Evolutionary conservation across 2,888 invertebrate genomes (phyloP).

Genomic region (Dioctria linearis): DNA sequence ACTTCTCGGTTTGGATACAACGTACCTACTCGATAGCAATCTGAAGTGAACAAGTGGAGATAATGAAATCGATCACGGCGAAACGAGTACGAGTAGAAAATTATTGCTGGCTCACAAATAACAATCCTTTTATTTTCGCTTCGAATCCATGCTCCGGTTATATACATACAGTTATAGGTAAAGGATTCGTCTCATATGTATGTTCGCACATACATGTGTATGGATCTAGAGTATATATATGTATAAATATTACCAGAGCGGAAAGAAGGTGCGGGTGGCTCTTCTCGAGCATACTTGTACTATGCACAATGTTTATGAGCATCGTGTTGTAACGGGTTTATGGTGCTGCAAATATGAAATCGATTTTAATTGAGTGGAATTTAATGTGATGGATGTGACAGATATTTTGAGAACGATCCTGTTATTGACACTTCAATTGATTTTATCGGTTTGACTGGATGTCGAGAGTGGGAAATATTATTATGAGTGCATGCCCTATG

Average conservation of each 20-base stretch:
- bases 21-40: conserved; percentile 15
- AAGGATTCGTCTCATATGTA: too few relatives aligned
- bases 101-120: conserved; percentile 43
- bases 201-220: too few relatives aligned
- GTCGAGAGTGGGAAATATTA: not conserved
- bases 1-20: not conserved
- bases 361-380: conserved; percentile 56
- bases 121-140: conserved; percentile 37
- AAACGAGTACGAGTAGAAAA: not conserved
- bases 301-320: conserved; percentile 30
- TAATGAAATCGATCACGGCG: conserved; percentile 40
- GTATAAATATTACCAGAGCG: not conserved
- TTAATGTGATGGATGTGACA: conserved; percentile 51
- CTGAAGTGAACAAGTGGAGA: conserved; percentile 26
- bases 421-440: conserved; percentile 52
- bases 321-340: conserved; percentile 59
- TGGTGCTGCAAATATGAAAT: conserved; percentile 57
- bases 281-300: conserved; percentile 6
- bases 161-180: too few relatives aligned
- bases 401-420: conserved; percentile 40
- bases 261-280: not conserved
- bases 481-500: not conserved
- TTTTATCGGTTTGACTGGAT: conserved; percentile 28
- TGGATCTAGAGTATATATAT: too few relatives aligned
- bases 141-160: not conserved